phyloP scores from a whole-genome alignment of 2,888 invertebrate genomes.

The Osmoderma eremita region DNA sequence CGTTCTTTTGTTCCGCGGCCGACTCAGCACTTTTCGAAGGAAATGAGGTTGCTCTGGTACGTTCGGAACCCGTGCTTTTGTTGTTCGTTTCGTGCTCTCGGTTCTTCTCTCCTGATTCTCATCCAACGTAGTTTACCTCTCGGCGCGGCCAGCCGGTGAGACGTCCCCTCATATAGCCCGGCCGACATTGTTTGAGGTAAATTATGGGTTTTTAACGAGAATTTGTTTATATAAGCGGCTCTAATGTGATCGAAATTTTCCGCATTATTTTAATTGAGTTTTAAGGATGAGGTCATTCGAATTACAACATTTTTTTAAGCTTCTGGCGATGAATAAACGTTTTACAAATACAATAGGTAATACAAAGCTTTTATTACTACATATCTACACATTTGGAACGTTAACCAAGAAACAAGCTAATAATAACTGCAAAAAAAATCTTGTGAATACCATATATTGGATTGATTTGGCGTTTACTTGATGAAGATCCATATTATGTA shows the following conservation, averaged over 20 bases:
- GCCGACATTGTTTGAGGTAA: slow-evolving; percentile 37
- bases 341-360: no score
- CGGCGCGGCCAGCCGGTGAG: background rate
- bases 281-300: background rate
- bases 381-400: no score
- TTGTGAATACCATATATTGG: no score
- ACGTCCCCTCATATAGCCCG: slow-evolving; percentile 5
- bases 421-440: no score
- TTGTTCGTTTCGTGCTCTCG: slow-evolving; percentile 20
- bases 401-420: no score
- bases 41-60: slow-evolving; percentile 38
- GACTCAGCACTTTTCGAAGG: slow-evolving; percentile 43
- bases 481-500: no score
- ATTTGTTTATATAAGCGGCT: slow-evolving; percentile 41
- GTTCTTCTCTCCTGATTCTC: background rate
- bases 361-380: no score
- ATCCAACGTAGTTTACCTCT: background rate
- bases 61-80: slow-evolving; percentile 20
- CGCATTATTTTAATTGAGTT: slow-evolving; percentile 14
- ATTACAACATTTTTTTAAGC: background rate
- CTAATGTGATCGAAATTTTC: slow-evolving; percentile 26
- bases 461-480: no score
- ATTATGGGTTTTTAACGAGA: slow-evolving; percentile 44
- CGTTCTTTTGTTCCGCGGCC: slow-evolving; percentile 41
- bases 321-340: no score